phyloP scores from a whole-genome alignment of 1,140 invertebrate genomes.

The Yoshiicerus persimilis region DNA sequence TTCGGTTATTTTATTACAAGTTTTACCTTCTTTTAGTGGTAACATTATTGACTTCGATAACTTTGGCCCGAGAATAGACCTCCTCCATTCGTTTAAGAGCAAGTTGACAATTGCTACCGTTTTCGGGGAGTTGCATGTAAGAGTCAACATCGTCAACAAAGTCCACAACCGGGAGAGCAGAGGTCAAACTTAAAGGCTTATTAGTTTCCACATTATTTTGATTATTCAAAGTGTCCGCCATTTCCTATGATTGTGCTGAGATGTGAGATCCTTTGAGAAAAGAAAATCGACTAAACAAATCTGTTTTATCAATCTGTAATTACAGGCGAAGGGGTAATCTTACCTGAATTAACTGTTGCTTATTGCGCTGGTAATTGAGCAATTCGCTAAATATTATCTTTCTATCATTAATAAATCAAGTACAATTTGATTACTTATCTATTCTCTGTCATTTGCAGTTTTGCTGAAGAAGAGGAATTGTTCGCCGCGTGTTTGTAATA shows the following conservation, averaged over 20 bases:
- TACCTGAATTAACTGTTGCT: neutral
- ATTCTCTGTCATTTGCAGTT: neutral
- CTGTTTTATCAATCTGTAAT: neutral
- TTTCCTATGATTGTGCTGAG: neutral
- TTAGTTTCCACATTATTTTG: neutral
- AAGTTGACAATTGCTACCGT: conserved; percentile 74
- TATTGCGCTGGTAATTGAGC: neutral
- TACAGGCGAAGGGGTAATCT: neutral
- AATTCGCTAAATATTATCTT: neutral
- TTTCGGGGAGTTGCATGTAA: conserved; percentile 82
- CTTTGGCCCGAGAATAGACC: conserved; percentile 92
- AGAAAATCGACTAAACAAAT: neutral
- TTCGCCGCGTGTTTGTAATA: neutral
- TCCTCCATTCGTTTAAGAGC: conserved; percentile 85
- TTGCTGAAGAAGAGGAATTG: neutral
- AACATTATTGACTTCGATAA: conserved; percentile 89
- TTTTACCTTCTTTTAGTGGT: conserved; percentile 72
- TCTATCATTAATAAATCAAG: neutral
- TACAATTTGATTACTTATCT: neutral
- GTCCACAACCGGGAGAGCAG: conserved; percentile 35
- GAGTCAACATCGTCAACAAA: conserved; percentile 84
- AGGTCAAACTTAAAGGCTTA: neutral
- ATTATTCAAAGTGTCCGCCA: conserved; percentile 31
- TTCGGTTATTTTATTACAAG: too few species aligned
- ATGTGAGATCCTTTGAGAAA: neutral